A percentile compares a stretch with the other conserved stretches of the same genome.
Evolutionary conservation across 2,113 vertebrate genomes (phyloP).

Genomic region (Dromiciops gliroides): DNA sequence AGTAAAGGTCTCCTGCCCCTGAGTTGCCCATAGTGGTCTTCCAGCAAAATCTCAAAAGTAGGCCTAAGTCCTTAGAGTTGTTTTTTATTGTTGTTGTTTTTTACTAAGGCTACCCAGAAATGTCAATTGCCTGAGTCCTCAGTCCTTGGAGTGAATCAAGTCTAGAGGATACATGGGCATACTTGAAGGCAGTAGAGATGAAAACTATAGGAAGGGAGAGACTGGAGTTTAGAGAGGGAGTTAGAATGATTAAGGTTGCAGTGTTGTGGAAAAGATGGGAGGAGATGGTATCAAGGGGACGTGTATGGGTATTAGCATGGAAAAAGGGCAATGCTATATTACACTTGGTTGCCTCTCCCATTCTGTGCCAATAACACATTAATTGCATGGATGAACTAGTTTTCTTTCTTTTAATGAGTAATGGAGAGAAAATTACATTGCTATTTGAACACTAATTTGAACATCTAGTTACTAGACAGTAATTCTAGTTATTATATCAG

Average conservation of each 20-base stretch:
- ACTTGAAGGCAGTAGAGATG: too few species aligned
- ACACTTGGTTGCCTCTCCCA: background rate
- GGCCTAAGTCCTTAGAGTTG: too few species aligned
- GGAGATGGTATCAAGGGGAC: background rate
- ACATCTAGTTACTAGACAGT: background rate
- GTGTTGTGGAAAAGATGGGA: background rate
- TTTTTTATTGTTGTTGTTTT: too few species aligned
- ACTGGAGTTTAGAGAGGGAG: too few species aligned
- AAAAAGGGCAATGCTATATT: background rate
- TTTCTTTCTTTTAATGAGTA: conserved; percentile 29
- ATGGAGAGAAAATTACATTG: conserved; percentile 6
- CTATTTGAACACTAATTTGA: conserved; percentile 48
- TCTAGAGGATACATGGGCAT: too few species aligned
- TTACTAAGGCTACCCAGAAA: too few species aligned
- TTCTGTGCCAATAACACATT: background rate
- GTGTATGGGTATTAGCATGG: background rate
- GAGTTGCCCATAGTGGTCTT: too few species aligned
- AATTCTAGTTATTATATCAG: conserved; percentile 8
- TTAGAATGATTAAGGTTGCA: background rate
- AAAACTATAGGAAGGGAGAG: too few species aligned
- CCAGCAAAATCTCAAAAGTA: too few species aligned
- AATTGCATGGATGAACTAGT: background rate
- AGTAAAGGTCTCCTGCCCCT: too few species aligned
- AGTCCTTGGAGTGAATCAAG: too few species aligned
- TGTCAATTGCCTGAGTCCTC: too few species aligned